Evolutionary conservation across 2,888 invertebrate genomes (phyloP), one percentile per base, ranked within the genome.

Genomic region (Neoitamus cyanurus): DNA sequence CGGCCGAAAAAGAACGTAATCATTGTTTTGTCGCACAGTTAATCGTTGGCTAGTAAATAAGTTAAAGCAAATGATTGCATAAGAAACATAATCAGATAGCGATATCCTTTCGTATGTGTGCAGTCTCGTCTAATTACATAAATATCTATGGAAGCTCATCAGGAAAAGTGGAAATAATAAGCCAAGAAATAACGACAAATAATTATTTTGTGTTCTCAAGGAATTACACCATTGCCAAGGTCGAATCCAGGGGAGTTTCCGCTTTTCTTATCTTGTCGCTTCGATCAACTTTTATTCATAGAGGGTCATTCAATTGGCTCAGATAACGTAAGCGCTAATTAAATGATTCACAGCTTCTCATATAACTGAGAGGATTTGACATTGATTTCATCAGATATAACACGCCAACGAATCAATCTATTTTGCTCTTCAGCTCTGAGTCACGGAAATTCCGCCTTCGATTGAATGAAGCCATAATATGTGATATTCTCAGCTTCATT

Each of bases 51-150:
- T n/a, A n/a, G n/a, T 42, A 42, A 42, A 42, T 42, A 42, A 42
- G 42, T 42, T 42, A n/a, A n/a, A 42, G 15, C 42, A 6, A 42
- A 42, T 42, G 42, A 42, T 42, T 42, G n/a, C 42, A 42, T 58
- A 15, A 58, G 7, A 58, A 58, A 58, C 58, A 58, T 11, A 25
- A 58, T 58, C 58, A 20, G 58, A 58, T 58, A 58, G 15, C 9
- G n/a, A 58, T 58, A 20, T 58, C 25, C 25, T 58, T 20, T 58
- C 25, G 25, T 58, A 20, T 58, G 15, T 25, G 20, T 58, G 20
- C 84, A 84, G 84, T 85, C 83, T 70, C 28, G 30, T 73, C 84
- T 85, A 85, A 85, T 85, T 84, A 84, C 68, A 36, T 84, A 85
- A 85, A 84, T 84, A 84, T 84, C 84, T 77, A 77, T 70, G 70